phyloP scores from a whole-genome alignment of 2,888 invertebrate species.

The Trachelus stipa region DNA sequence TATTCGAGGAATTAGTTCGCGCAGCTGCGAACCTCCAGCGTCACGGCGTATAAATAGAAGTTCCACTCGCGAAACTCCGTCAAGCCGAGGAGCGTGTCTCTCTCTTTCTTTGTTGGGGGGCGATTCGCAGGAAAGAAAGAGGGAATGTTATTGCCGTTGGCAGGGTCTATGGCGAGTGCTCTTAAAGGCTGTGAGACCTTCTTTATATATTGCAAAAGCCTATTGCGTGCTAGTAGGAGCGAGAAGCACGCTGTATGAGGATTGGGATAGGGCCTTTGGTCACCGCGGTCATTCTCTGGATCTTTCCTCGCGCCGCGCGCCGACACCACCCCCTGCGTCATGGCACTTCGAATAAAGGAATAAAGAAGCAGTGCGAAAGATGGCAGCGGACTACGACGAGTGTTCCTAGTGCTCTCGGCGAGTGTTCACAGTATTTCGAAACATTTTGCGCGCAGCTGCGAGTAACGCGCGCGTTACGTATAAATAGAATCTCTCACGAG shows the following conservation, averaged over 20 bases:
- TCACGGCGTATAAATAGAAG: background rate
- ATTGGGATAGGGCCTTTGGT: background rate
- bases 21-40: background rate
- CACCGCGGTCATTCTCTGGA: background rate
- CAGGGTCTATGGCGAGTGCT: background rate
- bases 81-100: background rate
- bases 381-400: constrained; percentile 63
- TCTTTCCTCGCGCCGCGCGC: constrained; percentile 7
- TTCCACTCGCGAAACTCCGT: background rate
- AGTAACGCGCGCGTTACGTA: constrained; percentile 28
- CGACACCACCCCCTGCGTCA: constrained; percentile 31
- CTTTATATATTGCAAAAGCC: background rate
- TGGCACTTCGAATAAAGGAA: constrained; percentile 17
- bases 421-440: constrained; percentile 10
- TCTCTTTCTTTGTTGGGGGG: background rate
- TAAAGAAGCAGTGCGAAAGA: constrained; percentile 34
- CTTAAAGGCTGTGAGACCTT: background rate
- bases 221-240: background rate
- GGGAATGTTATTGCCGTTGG: background rate
- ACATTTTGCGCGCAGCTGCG: constrained; percentile 36
- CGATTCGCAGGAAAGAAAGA: background rate
- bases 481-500: constrained; percentile 17
- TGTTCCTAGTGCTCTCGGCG: constrained; percentile 16
- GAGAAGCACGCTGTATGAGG: background rate
- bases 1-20: background rate